Conservation (phyloP, 1,140 invertebrate genomes). For the Lysiphlebus fabarum region DNA sequence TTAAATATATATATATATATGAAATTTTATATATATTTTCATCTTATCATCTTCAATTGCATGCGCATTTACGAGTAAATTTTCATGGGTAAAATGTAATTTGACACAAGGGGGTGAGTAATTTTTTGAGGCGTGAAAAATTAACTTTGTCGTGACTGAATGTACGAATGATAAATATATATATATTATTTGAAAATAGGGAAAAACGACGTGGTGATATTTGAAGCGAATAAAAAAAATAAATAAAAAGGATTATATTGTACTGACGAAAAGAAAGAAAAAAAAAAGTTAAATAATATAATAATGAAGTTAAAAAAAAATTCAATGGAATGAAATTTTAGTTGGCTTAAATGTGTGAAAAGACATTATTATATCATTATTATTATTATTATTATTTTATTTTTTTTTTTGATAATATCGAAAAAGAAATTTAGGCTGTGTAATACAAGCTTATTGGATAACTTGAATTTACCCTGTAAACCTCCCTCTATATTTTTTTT, state of each 20-base stretch:
- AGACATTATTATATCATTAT: neutral
- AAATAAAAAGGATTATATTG: too few relatives aligned
- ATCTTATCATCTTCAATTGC: too few relatives aligned
- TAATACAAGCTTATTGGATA: constrained; percentile 2
- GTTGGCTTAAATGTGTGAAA: constrained; percentile 9
- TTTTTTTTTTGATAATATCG: too few relatives aligned
- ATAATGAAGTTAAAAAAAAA: neutral
- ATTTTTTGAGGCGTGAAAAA: constrained; percentile 1
- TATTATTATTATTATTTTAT: too few relatives aligned
- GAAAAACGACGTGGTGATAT: too few relatives aligned
- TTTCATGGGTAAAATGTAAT: too few relatives aligned
- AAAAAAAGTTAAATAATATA: neutral
- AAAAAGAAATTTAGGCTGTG: neutral
- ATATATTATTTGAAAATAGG: too few relatives aligned
- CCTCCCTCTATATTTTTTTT: constrained; percentile 1
- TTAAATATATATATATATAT: neutral
- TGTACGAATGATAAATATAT: too few relatives aligned
- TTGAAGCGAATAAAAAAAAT: too few relatives aligned
- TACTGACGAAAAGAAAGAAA: neutral
- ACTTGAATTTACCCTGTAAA: neutral
- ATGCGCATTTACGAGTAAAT: too few relatives aligned
- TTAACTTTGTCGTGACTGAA: too few relatives aligned
- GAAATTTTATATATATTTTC: too few relatives aligned
- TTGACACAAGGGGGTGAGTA: neutral
- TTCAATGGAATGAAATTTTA: constrained; percentile 1